Evolutionary conservation across 35 echinoderm and acorn worm species (phyloP).

Genomic region (Amphiura filiformis): DNA sequence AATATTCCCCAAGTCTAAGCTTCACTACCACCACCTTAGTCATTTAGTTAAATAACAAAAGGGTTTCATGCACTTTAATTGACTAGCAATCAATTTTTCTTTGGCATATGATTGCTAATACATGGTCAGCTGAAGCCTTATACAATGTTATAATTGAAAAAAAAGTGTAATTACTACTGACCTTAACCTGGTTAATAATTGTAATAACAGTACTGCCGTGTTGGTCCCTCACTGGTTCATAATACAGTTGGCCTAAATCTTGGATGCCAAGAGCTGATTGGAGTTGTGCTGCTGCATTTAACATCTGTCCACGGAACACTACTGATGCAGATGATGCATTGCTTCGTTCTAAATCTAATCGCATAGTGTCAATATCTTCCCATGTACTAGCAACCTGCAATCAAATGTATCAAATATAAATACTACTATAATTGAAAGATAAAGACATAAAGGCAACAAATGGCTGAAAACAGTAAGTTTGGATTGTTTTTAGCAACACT

Average conservation of each 20-base stretch:
- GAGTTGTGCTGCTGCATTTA: conserved; percentile 77
- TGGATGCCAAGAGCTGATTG: conserved; percentile 84
- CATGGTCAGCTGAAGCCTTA: too few relatives aligned
- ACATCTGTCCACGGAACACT: conserved; percentile 68
- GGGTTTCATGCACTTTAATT: too few relatives aligned
- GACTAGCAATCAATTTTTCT: too few relatives aligned
- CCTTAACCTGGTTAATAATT: conserved; percentile 85
- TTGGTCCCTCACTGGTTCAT: conserved; percentile 76
- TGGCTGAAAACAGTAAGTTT: too few relatives aligned
- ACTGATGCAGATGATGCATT: conserved; percentile 75
- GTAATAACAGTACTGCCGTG: conserved; percentile 82
- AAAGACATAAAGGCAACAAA: too few relatives aligned
- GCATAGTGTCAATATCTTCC: conserved; percentile 91
- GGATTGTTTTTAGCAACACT: too few relatives aligned
- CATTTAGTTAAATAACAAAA: too few relatives aligned
- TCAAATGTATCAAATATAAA: neutral
- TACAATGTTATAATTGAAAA: too few relatives aligned
- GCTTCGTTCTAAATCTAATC: conserved; percentile 68
- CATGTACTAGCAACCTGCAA: conserved; percentile 86
- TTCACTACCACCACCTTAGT: too few relatives aligned
- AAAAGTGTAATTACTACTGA: too few relatives aligned
- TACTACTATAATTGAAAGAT: neutral
- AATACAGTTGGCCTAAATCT: conserved; percentile 90
- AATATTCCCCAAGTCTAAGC: too few relatives aligned
- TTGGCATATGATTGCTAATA: too few relatives aligned